Evolutionary conservation across 2,797 vertebrate genomes (phyloP).

Genomic region (Tinamus major): DNA sequence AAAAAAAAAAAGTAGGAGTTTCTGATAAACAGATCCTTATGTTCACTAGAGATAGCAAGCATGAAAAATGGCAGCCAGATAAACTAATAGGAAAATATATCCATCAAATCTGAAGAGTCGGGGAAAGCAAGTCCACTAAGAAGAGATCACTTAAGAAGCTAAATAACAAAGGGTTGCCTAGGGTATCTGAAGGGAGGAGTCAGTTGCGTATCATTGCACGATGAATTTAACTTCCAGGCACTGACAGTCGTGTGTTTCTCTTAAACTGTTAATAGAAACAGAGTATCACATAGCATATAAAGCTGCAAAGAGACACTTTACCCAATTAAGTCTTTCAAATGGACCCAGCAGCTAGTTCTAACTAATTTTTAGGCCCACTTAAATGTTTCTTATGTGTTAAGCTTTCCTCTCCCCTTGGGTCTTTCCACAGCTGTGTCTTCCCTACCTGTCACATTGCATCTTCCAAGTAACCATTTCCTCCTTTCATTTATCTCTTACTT

Average conservation of each 20-base stretch:
- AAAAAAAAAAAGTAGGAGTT: not conserved
- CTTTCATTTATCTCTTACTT: not conserved
- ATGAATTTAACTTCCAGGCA: not conserved
- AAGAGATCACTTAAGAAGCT: not conserved
- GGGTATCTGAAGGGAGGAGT: not conserved
- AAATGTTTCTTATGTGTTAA: not conserved
- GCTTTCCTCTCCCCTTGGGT: not conserved
- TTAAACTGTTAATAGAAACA: not conserved
- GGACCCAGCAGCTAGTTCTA: not conserved
- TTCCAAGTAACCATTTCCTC: not conserved
- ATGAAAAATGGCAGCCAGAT: conserved; percentile 25
- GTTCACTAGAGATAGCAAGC: conserved; percentile 54
- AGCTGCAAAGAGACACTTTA: not conserved
- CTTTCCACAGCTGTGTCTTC: not conserved
- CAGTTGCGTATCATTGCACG: not conserved
- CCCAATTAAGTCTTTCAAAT: not conserved
- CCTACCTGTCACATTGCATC: not conserved
- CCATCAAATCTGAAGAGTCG: not conserved
- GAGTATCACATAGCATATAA: not conserved
- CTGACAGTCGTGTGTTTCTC: not conserved
- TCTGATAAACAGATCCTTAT: conserved; percentile 49
- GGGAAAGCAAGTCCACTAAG: not conserved
- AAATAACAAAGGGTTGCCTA: not conserved
- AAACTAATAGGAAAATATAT: conserved; percentile 33
- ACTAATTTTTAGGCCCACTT: not conserved